Base-by-base conservation (phyloP, 2,888 invertebrate species). In the Tuberolachnus salignus region DNA sequence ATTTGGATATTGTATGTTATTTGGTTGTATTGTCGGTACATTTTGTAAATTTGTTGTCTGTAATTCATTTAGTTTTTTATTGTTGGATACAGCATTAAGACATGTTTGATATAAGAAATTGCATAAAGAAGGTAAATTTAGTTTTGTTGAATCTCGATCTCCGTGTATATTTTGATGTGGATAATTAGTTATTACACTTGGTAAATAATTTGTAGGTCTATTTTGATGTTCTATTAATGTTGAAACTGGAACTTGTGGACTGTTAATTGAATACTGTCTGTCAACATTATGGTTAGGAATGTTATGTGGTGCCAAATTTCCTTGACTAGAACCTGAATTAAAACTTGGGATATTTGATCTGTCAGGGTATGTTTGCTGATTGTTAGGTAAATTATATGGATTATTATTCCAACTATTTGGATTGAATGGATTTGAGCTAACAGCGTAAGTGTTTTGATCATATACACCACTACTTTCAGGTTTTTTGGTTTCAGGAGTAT, bases 51-150 rank as follows among this genome's bases (percentile, higher is more conserved):
- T 10, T 10, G 46, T 11, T 49, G 16, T 66, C n/a, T n/a, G n/a
- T 49, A 57, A 63, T 53, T 53, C 63, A 34, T 63, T 73, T 9
- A 1, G 9, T 23, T 26, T 46, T 57, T 57, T 66, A 21, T 57
- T 75, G 49, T 67, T 67, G 0, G 21, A 46, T 14, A 75, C 46
- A 16, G 67, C 75, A 46, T 75, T 75, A 26, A 75, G 26, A 46
- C 75, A 75, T 49, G 75, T 67, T 19, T 75, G 75, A 11, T 75
- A 75, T 19, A 75, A 21, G 16, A 57, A 75, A 67, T 34, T 75
- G 14, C 75, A 75, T 46, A 75, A 55, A 0, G 75, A 57, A 19
- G 75, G 75, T 42, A 75, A 10, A 49, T 57, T 49, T 46, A 57
- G 1, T 49, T 59, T 57, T 10, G 21, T 57, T 3, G 26, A 49